A percentile compares a stretch with the other conserved stretches of the same genome.
Evolutionary conservation across 1,140 invertebrate genomes (phyloP).

Genomic region (Zaprionus ornatus): DNA sequence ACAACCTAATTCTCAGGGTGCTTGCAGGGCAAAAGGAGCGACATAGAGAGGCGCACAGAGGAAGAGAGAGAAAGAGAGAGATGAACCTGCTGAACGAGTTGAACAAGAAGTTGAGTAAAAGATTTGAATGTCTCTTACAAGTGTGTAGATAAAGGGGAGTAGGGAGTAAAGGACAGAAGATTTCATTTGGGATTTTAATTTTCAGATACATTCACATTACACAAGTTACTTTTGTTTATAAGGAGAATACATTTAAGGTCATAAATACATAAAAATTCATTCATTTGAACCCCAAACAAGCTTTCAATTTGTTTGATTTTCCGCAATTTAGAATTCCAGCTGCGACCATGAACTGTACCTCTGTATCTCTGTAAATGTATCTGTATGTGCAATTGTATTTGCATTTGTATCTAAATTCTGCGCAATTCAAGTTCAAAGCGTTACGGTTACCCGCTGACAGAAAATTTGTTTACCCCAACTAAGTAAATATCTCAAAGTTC

Average conservation of each 20-base stretch:
- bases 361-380: neutral
- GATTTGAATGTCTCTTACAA: conserved; percentile 37
- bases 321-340: neutral
- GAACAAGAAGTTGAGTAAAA: conserved; percentile 30
- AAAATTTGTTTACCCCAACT: conserved; percentile 21
- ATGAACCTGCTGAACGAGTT: conserved; percentile 44
- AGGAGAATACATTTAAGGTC: neutral
- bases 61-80: neutral
- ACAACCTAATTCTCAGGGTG: conserved; percentile 28
- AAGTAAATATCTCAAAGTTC: conserved; percentile 14
- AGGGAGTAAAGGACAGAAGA: neutral
- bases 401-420: conserved; percentile 17
- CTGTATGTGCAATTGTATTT: neutral
- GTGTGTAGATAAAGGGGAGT: neutral
- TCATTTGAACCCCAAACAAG: neutral
- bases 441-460: conserved; percentile 18
- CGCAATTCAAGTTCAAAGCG: conserved; percentile 42
- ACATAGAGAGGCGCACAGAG: neutral
- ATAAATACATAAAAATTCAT: neutral
- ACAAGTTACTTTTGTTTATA: too few relatives aligned
- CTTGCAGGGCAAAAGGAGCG: neutral
- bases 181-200: too few relatives aligned
- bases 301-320: conserved; percentile 1
- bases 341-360: neutral
- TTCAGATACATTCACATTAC: too few relatives aligned